Conservation (phyloP, 2,113 vertebrate genomes). For the Peromyscus polionotus region DNA sequence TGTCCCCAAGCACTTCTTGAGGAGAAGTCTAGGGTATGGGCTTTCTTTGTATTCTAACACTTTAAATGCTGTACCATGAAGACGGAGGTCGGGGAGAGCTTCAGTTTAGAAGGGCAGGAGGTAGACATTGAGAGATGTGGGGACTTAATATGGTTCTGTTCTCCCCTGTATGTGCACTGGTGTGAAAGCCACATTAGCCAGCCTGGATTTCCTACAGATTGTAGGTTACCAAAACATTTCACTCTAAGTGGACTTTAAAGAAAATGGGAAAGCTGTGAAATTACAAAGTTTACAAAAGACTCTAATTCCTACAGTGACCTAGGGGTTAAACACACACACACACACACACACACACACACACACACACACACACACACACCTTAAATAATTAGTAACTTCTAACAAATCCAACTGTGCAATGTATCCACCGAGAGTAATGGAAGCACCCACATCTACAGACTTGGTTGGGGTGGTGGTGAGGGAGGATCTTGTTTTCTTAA, state of each 20-base stretch:
- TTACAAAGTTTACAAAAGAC: conserved; percentile 71
- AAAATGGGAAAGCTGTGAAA: conserved; percentile 75
- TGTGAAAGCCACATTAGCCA: conserved; percentile 11
- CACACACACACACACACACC: not conserved
- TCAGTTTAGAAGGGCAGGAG: conserved; percentile 31
- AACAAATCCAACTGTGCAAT: not conserved
- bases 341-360: conserved; percentile 28
- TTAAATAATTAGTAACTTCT: conserved; percentile 55
- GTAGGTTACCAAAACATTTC: conserved; percentile 64
- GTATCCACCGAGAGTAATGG: conserved; percentile 40
- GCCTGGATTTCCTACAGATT: conserved; percentile 63
- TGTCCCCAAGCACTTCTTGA: conserved; percentile 23
- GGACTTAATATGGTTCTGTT: not conserved
- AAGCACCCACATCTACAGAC: not conserved
- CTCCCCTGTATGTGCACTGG: not conserved
- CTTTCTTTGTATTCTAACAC: not conserved
- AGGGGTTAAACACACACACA: conserved; percentile 32
- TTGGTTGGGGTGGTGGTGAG: not conserved
- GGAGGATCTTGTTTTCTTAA: conserved; percentile 57
- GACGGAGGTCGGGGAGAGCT: not conserved
- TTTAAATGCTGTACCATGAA: conserved; percentile 17
- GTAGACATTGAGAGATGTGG: not conserved
- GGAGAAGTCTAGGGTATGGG: not conserved
- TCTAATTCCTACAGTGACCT: conserved; percentile 70
- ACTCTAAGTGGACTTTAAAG: conserved; percentile 59